These are phyloP conservation scores for Aepyceros melampus DNA, from an alignment of 2,113 vertebrate species.

Conservation along the genomic window DNA sequence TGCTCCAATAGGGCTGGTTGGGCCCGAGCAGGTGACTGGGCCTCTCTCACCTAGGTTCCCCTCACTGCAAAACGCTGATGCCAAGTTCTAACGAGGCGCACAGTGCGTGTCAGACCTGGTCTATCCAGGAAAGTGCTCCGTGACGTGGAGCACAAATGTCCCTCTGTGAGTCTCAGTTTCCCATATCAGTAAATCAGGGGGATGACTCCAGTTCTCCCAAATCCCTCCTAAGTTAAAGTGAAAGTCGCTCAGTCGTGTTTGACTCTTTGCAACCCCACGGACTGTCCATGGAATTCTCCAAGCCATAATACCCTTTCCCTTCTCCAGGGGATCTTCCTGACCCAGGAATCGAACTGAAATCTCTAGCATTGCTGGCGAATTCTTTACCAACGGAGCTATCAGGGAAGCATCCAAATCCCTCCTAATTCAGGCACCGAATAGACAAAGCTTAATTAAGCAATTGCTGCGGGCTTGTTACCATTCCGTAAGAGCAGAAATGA, in stretches of 20 bases:
- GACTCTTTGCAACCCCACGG: not conserved
- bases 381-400: not conserved
- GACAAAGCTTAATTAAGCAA: not conserved
- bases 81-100: too few relatives aligned
- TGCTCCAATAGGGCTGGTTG: not conserved
- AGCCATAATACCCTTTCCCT: not conserved
- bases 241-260: not conserved
- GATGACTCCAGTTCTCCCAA: not conserved
- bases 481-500: not conserved
- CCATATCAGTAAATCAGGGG: not conserved
- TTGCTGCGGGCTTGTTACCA: not conserved
- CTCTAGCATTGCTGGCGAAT: not conserved
- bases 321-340: not conserved
- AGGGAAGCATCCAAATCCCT: not conserved
- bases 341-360: not conserved
- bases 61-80: not conserved
- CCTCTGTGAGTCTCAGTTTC: not conserved
- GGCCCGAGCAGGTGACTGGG: fast-evolving
- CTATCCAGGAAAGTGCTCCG: not conserved
- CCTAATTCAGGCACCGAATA: not conserved
- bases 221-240: not conserved
- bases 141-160: not conserved
- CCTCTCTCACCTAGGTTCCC: too few relatives aligned
- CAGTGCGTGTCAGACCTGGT: fast-evolving
- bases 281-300: not conserved